Evolutionary conservation across 1,140 invertebrate species (phyloP), one percentile per base, ranked within the genome.

Genomic region (Brevipalpus yothersi): DNA sequence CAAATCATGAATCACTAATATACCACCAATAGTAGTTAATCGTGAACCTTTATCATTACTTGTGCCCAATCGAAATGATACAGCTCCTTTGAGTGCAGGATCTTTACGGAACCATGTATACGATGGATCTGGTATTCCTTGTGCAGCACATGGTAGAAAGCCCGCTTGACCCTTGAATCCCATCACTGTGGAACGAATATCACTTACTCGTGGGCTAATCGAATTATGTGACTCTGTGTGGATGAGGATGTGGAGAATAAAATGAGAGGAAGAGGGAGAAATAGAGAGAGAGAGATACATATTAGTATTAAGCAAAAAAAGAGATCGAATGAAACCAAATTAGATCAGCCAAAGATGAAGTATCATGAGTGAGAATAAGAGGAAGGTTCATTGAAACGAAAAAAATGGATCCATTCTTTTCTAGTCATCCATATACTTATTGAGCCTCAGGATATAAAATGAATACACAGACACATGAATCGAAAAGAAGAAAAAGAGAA

Each of bases 111-210:
- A 63, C 65, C 75, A 66, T 21, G 47, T 56, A 57, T 63, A 64
- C 5, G 55, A 58, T 5, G 66, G 65, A 12, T 59, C 12, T 23
- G 72, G 64, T 64, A 67, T 39, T 61, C 69, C 62, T 62, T 68
- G 62, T n/a, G 70, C 69, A 3, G 68, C 69, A 65, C 73, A 75
- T 1, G 72, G 68, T 7, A 73, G 63, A 59, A 71, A 69, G 0
- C 66, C 63, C 2, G 62, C 64, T 19, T 69, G 63, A 8, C 70
- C 69, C 15, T 57, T 41, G 12, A 57, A n/a, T 41, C 21, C 56
- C 10, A 43, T 41, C 8, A 57, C 17, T 10, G 12, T 41, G 8
- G 41, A 23, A 13, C 56, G 15, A 13, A 57, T 57, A 41, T 65
- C 63, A 12, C 59, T 64, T 11, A 67, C 66, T 31, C 63, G 54